Percentiles rank a stretch among this genome's conserved stretches.
These are phyloP conservation scores for Diarsia brunnea DNA, from an alignment of 2,888 invertebrate genomes.

Conservation along the genomic window DNA sequence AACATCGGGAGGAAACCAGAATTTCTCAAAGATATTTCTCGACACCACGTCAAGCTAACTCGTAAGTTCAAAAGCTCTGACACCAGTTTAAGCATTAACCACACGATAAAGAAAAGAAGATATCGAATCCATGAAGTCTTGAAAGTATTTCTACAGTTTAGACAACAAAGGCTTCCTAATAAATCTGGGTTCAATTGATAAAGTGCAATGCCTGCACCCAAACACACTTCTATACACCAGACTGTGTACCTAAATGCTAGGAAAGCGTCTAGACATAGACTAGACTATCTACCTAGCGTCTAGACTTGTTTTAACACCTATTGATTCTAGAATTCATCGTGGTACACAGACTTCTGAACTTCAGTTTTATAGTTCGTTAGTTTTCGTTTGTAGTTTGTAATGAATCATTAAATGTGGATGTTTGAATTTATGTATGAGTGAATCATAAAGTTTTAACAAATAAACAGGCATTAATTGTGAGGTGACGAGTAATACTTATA, in stretches of 20 bases:
- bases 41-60: too few relatives aligned
- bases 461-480: not conserved
- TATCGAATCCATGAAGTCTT: not conserved
- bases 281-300: slow-evolving; percentile 48
- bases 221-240: slow-evolving; percentile 16
- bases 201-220: slow-evolving; percentile 28
- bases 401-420: not conserved
- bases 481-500: too few relatives aligned
- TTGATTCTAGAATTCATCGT: slow-evolving; percentile 31
- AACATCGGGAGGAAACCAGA: too few relatives aligned
- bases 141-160: not conserved
- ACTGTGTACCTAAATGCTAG: slow-evolving; percentile 24
- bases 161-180: slow-evolving; percentile 1
- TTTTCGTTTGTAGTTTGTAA: slow-evolving; percentile 2
- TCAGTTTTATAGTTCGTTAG: not conserved
- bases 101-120: too few relatives aligned
- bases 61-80: too few relatives aligned
- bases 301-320: slow-evolving; percentile 56
- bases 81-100: too few relatives aligned
- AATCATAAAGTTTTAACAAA: not conserved
- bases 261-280: slow-evolving; percentile 50
- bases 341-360: slow-evolving; percentile 5
- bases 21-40: too few relatives aligned
- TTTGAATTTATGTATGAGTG: not conserved
- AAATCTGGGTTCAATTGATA: slow-evolving; percentile 2